Evolutionary conservation across 2,113 vertebrate genomes (phyloP).

Genomic region (Circaetus gallicus): DNA sequence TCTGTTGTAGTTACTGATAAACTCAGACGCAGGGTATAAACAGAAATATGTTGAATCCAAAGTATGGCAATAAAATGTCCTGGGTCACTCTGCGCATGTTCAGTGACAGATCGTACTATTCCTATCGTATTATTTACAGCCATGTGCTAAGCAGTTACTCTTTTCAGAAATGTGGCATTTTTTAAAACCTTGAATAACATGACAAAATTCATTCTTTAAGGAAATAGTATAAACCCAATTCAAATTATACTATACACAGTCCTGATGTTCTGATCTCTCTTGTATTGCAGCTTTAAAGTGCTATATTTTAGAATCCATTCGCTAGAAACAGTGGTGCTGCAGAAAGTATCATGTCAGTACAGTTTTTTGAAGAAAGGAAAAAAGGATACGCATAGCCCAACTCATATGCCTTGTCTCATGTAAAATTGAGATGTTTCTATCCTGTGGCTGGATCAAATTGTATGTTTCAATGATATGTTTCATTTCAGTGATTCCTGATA

Average conservation of each 20-base stretch:
- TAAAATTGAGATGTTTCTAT: slow-evolving; percentile 27
- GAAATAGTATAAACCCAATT: not conserved
- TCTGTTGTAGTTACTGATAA: not conserved
- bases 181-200: slow-evolving; percentile 39
- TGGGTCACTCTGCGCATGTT: not conserved
- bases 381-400: slow-evolving; percentile 13
- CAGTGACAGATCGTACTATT: not conserved
- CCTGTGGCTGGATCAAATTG: slow-evolving; percentile 62
- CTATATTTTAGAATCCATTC: slow-evolving; percentile 60
- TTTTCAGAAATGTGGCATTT: not conserved
- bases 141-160: not conserved
- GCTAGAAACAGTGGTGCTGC: slow-evolving; percentile 69
- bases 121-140: not conserved
- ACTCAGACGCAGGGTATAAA: not conserved
- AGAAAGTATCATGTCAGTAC: slow-evolving; percentile 38
- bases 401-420: slow-evolving; percentile 3
- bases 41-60: not conserved
- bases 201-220: not conserved
- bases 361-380: not conserved
- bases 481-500: slow-evolving; percentile 47
- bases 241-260: not conserved
- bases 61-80: not conserved
- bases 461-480: not conserved
- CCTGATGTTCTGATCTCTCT: not conserved
- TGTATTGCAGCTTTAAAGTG: slow-evolving; percentile 85